Base-by-base conservation (phyloP, 2,113 vertebrate species). In the Austrofundulus limnaeus region DNA sequence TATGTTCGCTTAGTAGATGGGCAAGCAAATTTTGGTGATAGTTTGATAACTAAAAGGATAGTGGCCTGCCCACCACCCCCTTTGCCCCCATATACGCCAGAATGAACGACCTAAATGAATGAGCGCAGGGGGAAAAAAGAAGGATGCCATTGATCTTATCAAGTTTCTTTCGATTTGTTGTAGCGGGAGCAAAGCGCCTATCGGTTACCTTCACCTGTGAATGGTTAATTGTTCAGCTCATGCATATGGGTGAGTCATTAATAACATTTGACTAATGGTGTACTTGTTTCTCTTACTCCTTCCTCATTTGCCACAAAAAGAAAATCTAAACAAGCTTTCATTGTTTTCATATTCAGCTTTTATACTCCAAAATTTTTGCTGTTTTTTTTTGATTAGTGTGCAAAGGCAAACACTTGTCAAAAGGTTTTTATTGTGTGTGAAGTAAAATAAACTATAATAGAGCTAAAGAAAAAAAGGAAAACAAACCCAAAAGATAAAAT, bases 161-260 rank as follows among this genome's bases (percentile, higher is more conserved):
- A 80, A 83, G 66, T 82, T 90, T 91, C 90, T 94, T 95, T 96
- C 90, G 93, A 96, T 95, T 95, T 93, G 90, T 90, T 71, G 68
- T 53, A 10, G 84, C 61, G 78, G 90, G 93, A 92, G 90, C 87
- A 88, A 88, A 83, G 87, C 90, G 91, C 92, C 94, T 98, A 99
- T 98, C 97, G 93, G 94, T 91, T 94, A 92, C 94, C 93, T 94
- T 98, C 96, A 98, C 95, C 96, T 98, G 96, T 92, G 95, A 96
- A 95, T 95, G 88, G 90, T 96, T 98, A 98, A 98, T 99, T 99
- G 93, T 91, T 86, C 91, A 56, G 77, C n/a, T 75, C 83, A 94
- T 96, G 95, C 94, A 98, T 94, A 96, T 93, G 90, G 91, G 88
- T 2, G 37, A 92, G 90, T 89, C 95, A 95, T 99, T 96, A 95